Conservation (phyloP, 2,113 vertebrate species). For the Tor tambroides region DNA sequence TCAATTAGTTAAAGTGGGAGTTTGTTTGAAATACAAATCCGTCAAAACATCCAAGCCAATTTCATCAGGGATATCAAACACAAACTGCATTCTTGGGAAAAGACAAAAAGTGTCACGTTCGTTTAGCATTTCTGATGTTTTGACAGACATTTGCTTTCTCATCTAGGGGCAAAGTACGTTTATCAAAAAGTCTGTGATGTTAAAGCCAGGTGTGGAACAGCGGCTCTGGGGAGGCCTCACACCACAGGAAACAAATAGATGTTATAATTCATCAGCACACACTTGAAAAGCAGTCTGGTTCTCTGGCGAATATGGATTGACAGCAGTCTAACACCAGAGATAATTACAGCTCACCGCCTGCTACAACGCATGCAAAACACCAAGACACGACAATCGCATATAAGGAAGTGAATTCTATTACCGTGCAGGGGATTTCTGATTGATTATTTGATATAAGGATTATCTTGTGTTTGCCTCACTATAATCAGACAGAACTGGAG, state of each 20-base stretch:
- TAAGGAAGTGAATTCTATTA: not conserved
- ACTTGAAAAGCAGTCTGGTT: not conserved
- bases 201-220: slow-evolving; percentile 5
- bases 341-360: slow-evolving; percentile 31
- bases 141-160: slow-evolving; percentile 2
- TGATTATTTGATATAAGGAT: slow-evolving; percentile 14
- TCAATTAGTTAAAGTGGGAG: not conserved
- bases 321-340: not conserved
- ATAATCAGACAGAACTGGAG: not conserved
- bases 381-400: slow-evolving; percentile 6
- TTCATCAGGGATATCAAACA: slow-evolving; percentile 14
- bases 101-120: not conserved
- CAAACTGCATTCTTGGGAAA: slow-evolving; percentile 1
- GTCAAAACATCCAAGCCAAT: not conserved
- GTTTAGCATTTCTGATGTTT: not conserved
- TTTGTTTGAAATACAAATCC: slow-evolving; percentile 6
- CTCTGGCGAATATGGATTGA: not conserved
- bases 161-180: not conserved
- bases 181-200: not conserved
- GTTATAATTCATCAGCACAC: slow-evolving; percentile 33
- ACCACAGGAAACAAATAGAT: slow-evolving; percentile 38
- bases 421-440: not conserved
- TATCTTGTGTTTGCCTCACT: slow-evolving; percentile 30
- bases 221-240: not conserved
- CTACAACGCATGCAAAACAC: slow-evolving; percentile 16